A percentile compares a stretch with the other conserved stretches of the same genome.
Evolutionary conservation across 2,797 vertebrate genomes (phyloP).

Genomic region (Pelodytes ibericus): DNA sequence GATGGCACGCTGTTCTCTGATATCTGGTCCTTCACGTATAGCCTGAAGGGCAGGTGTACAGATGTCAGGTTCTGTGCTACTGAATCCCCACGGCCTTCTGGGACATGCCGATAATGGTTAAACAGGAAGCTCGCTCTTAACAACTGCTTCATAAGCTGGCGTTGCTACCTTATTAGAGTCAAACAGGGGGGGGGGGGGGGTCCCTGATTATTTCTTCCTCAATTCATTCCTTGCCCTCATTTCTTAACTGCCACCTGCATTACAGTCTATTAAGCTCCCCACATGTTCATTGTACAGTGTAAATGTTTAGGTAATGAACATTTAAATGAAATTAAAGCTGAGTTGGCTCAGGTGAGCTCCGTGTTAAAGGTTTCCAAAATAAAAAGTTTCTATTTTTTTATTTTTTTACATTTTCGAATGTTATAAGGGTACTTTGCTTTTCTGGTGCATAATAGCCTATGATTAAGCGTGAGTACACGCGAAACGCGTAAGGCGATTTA

Average conservation of each 20-base stretch:
- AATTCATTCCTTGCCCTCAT: neutral
- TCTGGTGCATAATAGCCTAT: no score
- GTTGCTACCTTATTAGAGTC: neutral
- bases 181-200: neutral
- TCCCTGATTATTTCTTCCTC: neutral
- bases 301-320: no score
- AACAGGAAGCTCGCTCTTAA: slow-evolving; percentile 8
- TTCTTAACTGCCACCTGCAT: neutral
- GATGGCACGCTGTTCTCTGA: neutral
- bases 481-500: no score
- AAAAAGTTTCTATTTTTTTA: no score
- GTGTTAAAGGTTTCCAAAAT: no score
- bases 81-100: slow-evolving; percentile 5
- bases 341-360: no score
- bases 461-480: no score
- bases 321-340: no score
- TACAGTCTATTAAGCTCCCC: no score
- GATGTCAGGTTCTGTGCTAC: slow-evolving; percentile 16
- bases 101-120: slow-evolving; percentile 8
- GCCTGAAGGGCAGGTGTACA: slow-evolving; percentile 40
- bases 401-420: no score
- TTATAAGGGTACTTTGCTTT: no score
- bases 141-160: neutral
- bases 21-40: slow-evolving; percentile 1
- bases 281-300: no score